These are phyloP conservation scores for Catagonus wagneri DNA, from an alignment of 2,113 vertebrate species.

Conservation along the genomic window DNA sequence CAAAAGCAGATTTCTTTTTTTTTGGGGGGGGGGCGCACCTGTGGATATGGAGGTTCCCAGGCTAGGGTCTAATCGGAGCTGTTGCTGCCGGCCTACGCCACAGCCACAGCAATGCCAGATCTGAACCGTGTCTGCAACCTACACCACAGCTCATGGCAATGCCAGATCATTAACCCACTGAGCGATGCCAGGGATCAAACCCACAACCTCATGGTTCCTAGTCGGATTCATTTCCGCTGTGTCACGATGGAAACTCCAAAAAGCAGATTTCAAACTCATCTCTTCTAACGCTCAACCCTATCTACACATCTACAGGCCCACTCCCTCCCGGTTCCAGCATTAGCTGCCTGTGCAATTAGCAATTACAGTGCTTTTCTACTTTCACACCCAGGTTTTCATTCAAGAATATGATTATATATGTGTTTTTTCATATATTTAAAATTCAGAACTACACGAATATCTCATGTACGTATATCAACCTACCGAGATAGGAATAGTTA, in stretches of 20 bases:
- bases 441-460: background rate
- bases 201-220: too few relatives aligned
- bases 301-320: background rate
- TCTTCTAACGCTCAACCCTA: background rate
- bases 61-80: too few relatives aligned
- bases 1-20: background rate
- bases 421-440: slow-evolving; percentile 35
- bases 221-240: too few relatives aligned
- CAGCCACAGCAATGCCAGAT: too few relatives aligned
- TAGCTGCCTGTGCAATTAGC: background rate
- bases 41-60: too few relatives aligned
- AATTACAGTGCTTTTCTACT: slow-evolving; percentile 19
- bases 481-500: background rate
- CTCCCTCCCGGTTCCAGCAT: background rate
- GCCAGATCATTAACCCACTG: too few relatives aligned
- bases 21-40: too few relatives aligned
- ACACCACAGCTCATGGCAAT: too few relatives aligned
- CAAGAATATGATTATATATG: background rate
- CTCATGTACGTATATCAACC: background rate
- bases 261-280: background rate
- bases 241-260: too few relatives aligned
- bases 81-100: too few relatives aligned
- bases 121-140: too few relatives aligned
- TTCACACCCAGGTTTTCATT: background rate
- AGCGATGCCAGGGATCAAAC: too few relatives aligned